Evolutionary conservation across 1,140 invertebrate species (phyloP), one percentile per base, ranked within the genome.

Genomic region (Chironomus tepperi): DNA sequence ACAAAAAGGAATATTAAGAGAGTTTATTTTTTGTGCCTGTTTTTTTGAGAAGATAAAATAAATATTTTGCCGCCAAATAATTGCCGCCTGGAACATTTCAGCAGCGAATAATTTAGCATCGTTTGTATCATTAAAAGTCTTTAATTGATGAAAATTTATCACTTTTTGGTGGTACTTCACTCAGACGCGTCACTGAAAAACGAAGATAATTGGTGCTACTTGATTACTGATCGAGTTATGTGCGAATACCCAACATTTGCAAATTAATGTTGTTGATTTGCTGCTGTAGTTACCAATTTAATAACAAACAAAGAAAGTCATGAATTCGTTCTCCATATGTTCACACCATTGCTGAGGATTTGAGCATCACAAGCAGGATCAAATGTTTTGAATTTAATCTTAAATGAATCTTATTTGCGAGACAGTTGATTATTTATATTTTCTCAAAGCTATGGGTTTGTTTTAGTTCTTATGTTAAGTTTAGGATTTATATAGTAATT

Each of bases 81-180:
- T 70, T 70, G 19, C 65, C 16, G 47, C 47, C 16, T 19, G 19
- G 18, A 70, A 21, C 65, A 19, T 70, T 70, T 70, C 65, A 70
- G n/a, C 65, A 70, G 18, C 65, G 65, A 70, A 70, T 70, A 70
- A 19, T 70, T 70, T 70, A 70, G 18, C 65, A 19, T 70, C 65
- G 9, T 70, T 70, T 70, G 16, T 70, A 19, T 18, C 65, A 19
- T 21, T 19, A 70, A 19, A 70, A 70, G 16, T 70, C 65, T 70
- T 70, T 70, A 70, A 70, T 70, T 70, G 65, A 70, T 70, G 16
- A 21, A 70, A 19, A 70, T 70, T 70, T 70, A 70, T 70, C 65
- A 70, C 65, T 70, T 70, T 70, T 21, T 18, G 47, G n/a, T 12
- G 6, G 24, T 67, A 19, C 16, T 57, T 15, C 12, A 57, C 10